Base-by-base conservation (phyloP, 1,140 invertebrate species). In the Cyclargus thomasi region DNA sequence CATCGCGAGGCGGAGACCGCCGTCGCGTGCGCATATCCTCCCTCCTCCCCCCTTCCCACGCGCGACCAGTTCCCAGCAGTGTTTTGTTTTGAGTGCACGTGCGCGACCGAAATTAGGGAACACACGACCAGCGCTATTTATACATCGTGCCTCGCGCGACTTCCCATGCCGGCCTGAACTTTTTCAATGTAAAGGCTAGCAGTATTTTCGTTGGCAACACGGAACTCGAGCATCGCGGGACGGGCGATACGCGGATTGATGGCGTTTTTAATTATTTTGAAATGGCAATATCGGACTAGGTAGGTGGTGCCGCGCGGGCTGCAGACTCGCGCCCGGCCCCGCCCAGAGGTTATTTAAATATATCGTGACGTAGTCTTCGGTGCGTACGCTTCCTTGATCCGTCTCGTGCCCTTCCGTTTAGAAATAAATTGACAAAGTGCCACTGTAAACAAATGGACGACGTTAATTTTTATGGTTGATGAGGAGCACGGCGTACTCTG, bases 291-390 rank as follows among this genome's bases (percentile, higher is more conserved):
- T 70, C 70, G 63, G 64, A 72, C 29, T 8, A 8, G 59, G 71
- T 68, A 77, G 78, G 71, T 79, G 82, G 81, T 79, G 82, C 83
- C 83, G 76, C 67, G 76, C 80, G 76, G 83, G 74, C 83, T 86
- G 71, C 70, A 67, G 73, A 75, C 72, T 75, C 74, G 70, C 70
- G 69, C 64, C 67, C 74, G 77, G 76, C 80, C 78, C 76, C 82
- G 77, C 77, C 78, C 78, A 80, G 76, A 82, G 78, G 77, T 74
- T 83, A 86, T 85, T 85, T 86, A 82, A 84, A 83, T 81, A 80
- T 75, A 73, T 67, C 70, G 73, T 81, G 81, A 86, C 82, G 84
- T 81, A 74, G 74, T 78, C 67, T 72, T 76, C 74, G 74, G 75
- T 77, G 74, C 39, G 39, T 47, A 78, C 71, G 73, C 80, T 80